These are phyloP conservation scores for Bungarus multicinctus DNA, from an alignment of 2,113 vertebrate genomes.

Conservation along the genomic window DNA sequence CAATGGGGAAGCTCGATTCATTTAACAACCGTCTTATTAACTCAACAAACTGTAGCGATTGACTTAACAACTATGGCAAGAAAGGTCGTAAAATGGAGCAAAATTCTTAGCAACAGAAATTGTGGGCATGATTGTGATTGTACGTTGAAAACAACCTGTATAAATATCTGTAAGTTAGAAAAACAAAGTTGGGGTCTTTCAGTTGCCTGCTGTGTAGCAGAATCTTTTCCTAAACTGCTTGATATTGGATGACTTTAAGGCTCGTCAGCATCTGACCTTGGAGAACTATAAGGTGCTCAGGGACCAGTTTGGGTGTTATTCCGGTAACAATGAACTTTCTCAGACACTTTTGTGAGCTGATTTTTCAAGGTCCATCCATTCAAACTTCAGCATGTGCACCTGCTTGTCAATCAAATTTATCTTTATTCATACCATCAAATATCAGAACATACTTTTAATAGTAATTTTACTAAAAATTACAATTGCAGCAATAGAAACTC, in stretches of 20 bases:
- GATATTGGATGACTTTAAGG: not conserved
- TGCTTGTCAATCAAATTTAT: not conserved
- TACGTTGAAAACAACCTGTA: not conserved
- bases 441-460: not conserved
- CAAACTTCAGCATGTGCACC: not conserved
- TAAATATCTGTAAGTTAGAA: not conserved
- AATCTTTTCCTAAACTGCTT: not conserved
- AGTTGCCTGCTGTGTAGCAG: not conserved
- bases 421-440: not conserved
- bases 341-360: not conserved
- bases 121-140: not conserved
- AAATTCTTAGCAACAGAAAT: not conserved
- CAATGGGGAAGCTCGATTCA: not conserved
- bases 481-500: not conserved
- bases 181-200: not conserved
- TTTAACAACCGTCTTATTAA: not conserved
- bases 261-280: not conserved
- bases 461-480: not conserved
- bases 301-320: not conserved
- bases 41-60: not conserved
- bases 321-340: not conserved
- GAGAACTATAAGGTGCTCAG: not conserved
- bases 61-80: not conserved
- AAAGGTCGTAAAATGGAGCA: not conserved
- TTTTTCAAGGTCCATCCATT: not conserved